Evolutionary conservation across 1,140 invertebrate genomes (phyloP), one percentile per base, ranked within the genome.

Genomic region (Dreissena rostriformis): DNA sequence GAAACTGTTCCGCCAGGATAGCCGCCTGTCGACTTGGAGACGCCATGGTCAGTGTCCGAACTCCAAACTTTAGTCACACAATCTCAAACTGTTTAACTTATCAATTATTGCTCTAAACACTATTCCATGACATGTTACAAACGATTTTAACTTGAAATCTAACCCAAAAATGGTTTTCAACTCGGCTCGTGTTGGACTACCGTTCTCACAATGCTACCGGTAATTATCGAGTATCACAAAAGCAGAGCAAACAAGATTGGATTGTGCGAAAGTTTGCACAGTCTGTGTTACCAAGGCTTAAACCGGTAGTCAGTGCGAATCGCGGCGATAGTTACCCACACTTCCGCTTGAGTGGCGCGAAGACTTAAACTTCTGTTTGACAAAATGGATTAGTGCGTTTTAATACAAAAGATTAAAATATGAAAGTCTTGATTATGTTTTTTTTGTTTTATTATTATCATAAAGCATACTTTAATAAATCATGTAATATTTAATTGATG

Each of bases 291-390:
- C 82, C 39, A 84, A 61, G 82, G 82, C 29, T 76, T 70, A 83
- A 76, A 57, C 73, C 72, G 55, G 72, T 76, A 70, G 73, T 84
- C 39, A 14, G 61, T 55, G 52, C 73, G 49, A 75, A 57, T 71
- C 82, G 55, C 76, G 71, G 61, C 39, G 67, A 65, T 84, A 84
- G 82, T 74, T 71, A 84, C 82, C 10, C 29, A 74, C 82, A 76
- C 61, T 84, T 84, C 82, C 67, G 66, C 63, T 77, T 0, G 39
- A 19, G 73, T 49, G 73, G 73, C 55, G n/a, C 49, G 80, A 55
- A 51, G 17, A 39, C 51, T 52, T n/a, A n/a, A n/a, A n/a, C n/a
- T n/a, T n/a, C n/a, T n/a, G n/a, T n/a, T n/a, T n/a, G n/a, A n/a
- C n/a, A n/a, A n/a, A n/a, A n/a, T n/a, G n/a, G n/a, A n/a, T n/a